Percentiles rank a stretch among this genome's conserved stretches.
These are phyloP conservation scores for Leiothrix lutea DNA, from an alignment of 2,113 vertebrate genomes.

Conservation along the genomic window DNA sequence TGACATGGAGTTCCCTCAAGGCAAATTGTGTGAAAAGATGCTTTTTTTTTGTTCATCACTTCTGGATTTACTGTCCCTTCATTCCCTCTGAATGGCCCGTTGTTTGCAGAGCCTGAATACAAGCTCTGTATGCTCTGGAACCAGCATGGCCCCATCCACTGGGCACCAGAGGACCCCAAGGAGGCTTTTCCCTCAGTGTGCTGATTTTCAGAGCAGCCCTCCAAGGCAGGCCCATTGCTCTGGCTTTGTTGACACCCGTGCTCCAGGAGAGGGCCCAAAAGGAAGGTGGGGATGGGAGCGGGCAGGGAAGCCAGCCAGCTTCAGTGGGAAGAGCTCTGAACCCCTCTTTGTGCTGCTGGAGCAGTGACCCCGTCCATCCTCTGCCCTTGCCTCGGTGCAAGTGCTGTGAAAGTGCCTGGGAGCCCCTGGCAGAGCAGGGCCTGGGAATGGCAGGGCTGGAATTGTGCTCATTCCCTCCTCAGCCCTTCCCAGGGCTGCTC, in stretches of 20 bases:
- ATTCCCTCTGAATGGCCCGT: neutral
- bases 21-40: slow-evolving; percentile 9
- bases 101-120: neutral
- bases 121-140: neutral
- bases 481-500: neutral
- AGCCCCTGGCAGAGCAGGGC: neutral
- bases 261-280: neutral
- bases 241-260: neutral
- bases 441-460: neutral
- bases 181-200: neutral
- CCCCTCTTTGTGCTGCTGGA: neutral
- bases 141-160: neutral
- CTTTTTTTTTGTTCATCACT: neutral
- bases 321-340: neutral
- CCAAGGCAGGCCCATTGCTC: neutral
- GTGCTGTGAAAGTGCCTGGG: neutral
- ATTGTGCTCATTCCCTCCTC: neutral
- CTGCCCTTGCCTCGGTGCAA: neutral
- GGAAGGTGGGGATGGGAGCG: neutral
- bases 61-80: slow-evolving; percentile 10
- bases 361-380: neutral
- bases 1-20: neutral
- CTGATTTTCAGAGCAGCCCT: neutral
- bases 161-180: neutral
- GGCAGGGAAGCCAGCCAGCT: neutral